Evolutionary conservation across 2,113 vertebrate species (phyloP).

Genomic region (Myrmophylax atrothorax): DNA sequence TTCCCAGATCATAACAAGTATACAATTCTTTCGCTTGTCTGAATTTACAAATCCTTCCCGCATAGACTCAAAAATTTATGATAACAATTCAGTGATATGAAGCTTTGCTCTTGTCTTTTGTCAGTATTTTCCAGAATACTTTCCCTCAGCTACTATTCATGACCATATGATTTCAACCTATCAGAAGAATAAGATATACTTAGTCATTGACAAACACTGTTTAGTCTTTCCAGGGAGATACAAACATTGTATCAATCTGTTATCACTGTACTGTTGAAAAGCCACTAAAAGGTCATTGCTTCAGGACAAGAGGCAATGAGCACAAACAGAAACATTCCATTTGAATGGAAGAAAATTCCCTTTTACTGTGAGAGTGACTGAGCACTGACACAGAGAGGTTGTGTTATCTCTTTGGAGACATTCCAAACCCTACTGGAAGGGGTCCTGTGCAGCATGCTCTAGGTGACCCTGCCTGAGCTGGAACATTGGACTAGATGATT

Average conservation of each 20-base stretch:
- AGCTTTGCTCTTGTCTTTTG: neutral
- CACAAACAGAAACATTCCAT: neutral
- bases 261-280: neutral
- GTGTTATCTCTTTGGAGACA: neutral
- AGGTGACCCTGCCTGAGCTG: neutral
- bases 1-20: neutral
- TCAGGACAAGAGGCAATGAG: neutral
- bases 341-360: neutral
- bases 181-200: neutral
- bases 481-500: neutral
- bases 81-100: neutral
- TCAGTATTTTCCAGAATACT: neutral
- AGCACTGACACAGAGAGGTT: neutral
- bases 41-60: neutral
- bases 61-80: neutral
- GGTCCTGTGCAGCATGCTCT: neutral
- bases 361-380: neutral
- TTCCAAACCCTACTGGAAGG: neutral
- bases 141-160: neutral
- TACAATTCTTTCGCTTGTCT: conserved; percentile 1
- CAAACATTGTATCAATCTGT: neutral
- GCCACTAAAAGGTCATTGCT: neutral
- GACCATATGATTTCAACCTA: neutral
- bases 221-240: neutral
- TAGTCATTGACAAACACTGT: neutral